phyloP scores from a whole-genome alignment of 2,113 vertebrate genomes.

The Nymphicus hollandicus region DNA sequence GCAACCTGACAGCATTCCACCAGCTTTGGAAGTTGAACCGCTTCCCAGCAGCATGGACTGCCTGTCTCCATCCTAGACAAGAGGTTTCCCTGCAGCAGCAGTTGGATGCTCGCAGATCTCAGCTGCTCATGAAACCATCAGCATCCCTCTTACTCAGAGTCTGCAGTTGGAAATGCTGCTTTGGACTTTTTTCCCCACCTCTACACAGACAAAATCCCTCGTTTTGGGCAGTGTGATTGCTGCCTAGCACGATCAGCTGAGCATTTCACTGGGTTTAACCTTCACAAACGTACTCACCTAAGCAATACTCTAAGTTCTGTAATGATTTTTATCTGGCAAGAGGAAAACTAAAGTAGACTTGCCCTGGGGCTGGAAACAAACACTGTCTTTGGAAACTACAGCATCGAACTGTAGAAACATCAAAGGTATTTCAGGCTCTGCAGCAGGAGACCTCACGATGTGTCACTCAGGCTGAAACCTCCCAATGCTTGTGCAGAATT shows the following conservation, averaged over 20 bases:
- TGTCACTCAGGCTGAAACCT: neutral
- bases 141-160: neutral
- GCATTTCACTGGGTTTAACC: neutral
- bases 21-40: neutral
- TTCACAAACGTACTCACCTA: neutral
- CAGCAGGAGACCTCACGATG: neutral
- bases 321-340: conserved; percentile 4
- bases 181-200: neutral
- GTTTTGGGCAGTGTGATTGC: neutral
- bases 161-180: neutral
- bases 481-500: neutral
- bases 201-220: neutral
- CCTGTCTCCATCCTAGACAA: rapidly evolving
- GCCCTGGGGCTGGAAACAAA: conserved; percentile 3
- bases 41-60: neutral
- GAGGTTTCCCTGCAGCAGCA: neutral
- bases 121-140: neutral
- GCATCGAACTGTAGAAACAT: neutral
- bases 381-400: neutral
- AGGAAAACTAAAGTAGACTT: neutral
- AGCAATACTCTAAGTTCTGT: neutral
- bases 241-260: neutral
- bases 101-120: neutral
- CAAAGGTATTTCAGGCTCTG: neutral
- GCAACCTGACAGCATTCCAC: neutral